phyloP scores from a whole-genome alignment of 2,797 vertebrate genomes.

The Danio choprae region DNA sequence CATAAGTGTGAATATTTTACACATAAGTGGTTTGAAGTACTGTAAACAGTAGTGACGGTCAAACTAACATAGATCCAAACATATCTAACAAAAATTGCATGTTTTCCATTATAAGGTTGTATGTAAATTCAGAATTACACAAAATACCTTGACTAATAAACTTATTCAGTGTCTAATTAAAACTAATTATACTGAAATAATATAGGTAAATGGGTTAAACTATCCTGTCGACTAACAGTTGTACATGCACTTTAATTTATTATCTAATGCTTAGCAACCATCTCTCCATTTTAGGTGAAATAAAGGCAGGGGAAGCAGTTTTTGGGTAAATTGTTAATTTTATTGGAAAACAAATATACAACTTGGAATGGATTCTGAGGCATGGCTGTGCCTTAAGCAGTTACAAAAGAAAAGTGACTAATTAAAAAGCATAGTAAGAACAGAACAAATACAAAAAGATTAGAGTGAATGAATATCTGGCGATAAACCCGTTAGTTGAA shows the following conservation, averaged over 20 bases:
- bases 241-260: not conserved
- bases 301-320: conserved; percentile 52
- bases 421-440: conserved; percentile 89
- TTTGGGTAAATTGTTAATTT: conserved; percentile 89
- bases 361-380: conserved; percentile 94
- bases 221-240: not conserved
- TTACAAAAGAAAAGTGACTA: conserved; percentile 85
- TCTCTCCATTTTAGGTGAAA: too few species aligned
- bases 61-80: not conserved
- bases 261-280: not conserved
- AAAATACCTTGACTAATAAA: conserved; percentile 3
- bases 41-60: not conserved
- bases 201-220: not conserved
- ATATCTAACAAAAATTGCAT: not conserved
- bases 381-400: conserved; percentile 90
- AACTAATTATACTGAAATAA: not conserved
- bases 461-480: conserved; percentile 87
- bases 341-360: conserved; percentile 98
- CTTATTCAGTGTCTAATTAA: not conserved
- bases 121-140: not conserved
- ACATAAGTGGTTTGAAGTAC: not conserved
- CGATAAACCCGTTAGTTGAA: conserved; percentile 82
- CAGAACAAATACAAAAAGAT: conserved; percentile 88
- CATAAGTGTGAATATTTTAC: not conserved
- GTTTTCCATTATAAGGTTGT: not conserved